Evolutionary conservation across 2,888 invertebrate genomes (phyloP), one percentile per base, ranked within the genome.

Genomic region (Encarsia formosa): DNA sequence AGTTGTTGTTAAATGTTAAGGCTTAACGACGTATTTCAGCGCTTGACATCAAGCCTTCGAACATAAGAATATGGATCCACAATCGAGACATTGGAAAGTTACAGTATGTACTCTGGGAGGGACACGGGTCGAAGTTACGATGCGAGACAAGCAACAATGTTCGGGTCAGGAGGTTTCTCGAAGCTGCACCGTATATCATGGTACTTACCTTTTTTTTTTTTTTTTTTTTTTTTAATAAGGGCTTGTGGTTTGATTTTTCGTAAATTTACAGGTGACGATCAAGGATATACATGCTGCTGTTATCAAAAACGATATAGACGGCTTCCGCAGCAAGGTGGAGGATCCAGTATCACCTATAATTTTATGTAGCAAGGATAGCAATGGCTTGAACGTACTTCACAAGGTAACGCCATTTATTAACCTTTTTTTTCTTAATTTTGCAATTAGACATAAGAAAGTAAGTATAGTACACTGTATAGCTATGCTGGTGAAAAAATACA

Each of bases 31-130:
- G n/a, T n/a, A 54, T 63, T 61, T 16, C 75, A 88, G 90, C 82
- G 71, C 77, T 88, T 70, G 86, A 87, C 67, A 85, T 91, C 65
- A 89, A 87, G 65, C 83, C 88, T 52, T 88, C 93, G 60, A 93
- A 91, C 69, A 93, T 96, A 59, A 80, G 94, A 62, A 94, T 94
- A 78, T 96, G 95, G 95, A 91, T 94, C 65, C 91, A 94, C 74
- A 93, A 94, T 74, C 85, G 89, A 73, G 91, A 94, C 75, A 81
- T 94, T 71, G 83, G 83, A 44, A 87, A 88, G 62, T 77, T 94
- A 63, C 91, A 93, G 75, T 86, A 88, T 67, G 88, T 93, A 4
- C 80, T 94, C 46, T 90, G 93, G 88, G 89, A 89, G 66, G 94
- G 95, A 0, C 89, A 93, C 67, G 95, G 94, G 1, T 81, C 86